These are phyloP conservation scores for Nomada ferruginata DNA, from an alignment of 2,888 invertebrate genomes.

Conservation along the genomic window DNA sequence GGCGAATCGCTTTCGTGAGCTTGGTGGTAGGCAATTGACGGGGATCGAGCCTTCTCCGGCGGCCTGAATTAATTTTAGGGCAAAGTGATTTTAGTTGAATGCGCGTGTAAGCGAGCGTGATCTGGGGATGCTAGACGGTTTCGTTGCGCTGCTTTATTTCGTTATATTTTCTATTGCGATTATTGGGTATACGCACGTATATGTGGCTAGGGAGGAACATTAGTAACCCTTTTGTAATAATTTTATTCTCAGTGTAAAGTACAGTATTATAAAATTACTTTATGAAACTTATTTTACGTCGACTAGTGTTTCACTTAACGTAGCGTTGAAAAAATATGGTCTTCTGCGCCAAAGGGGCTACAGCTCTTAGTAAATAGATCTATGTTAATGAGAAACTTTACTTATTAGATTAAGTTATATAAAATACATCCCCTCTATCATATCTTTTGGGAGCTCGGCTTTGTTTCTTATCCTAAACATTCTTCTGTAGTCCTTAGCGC, in stretches of 20 bases:
- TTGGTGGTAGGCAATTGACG: not conserved
- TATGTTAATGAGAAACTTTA: not conserved
- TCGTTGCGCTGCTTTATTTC: too few species aligned
- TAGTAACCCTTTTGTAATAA: slow-evolving; percentile 24
- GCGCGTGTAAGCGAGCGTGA: too few species aligned
- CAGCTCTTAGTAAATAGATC: slow-evolving; percentile 4
- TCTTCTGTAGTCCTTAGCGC: slow-evolving; percentile 20
- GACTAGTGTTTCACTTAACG: slow-evolving; percentile 46
- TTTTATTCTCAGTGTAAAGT: slow-evolving; percentile 36
- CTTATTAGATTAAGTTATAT: not conserved
- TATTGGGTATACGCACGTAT: too few species aligned
- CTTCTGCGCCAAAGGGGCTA: not conserved
- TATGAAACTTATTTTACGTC: slow-evolving; percentile 8
- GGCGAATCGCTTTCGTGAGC: not conserved
- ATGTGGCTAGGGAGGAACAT: not conserved
- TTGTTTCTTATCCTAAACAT: not conserved
- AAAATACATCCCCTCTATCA: not conserved
- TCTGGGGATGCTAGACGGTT: too few species aligned
- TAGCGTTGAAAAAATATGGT: slow-evolving; percentile 39
- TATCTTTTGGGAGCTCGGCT: not conserved
- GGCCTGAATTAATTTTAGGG: slow-evolving; percentile 31
- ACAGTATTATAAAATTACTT: slow-evolving; percentile 25
- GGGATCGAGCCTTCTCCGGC: slow-evolving; percentile 18
- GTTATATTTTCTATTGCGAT: too few species aligned
- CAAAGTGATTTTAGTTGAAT: too few species aligned